Base-by-base conservation (phyloP, 2,797 vertebrate species). In the Salarias fasciatus region DNA sequence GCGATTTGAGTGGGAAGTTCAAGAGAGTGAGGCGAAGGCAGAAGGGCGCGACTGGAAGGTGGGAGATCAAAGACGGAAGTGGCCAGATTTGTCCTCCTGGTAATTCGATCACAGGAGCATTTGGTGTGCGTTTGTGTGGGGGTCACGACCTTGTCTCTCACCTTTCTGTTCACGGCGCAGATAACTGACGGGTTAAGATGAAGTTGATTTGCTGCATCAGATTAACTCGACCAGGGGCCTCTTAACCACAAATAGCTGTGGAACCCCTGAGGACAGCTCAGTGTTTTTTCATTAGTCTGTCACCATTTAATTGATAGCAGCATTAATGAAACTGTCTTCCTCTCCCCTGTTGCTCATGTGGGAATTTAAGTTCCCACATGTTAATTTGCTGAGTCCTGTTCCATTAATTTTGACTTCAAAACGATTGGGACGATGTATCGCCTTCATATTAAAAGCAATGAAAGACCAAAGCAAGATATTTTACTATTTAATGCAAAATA, bases 71-170 rank as follows among this genome's bases (percentile, higher is more conserved):
- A 42, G 28, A 46, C 36, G 44, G 56, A 53, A 55, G 63, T 55
- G 41, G 53, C 45, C 15, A 18, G 11, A 54, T 56, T 52, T 45
- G 68, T 77, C 65, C 46, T 40, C 48, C 8, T 46, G 58, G 60
- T 41, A 64, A 79, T 55, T 31, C 70, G 69, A 85, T 76, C 78
- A 63, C 62, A 72, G 44, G 33, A 59, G 40, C 33, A 55, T 41
- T 48, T 67, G 70, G 53, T 36, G 3, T 5, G 54, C 38, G 42
- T 33, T 49, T 38, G 47, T 38, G 33, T 5, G 18, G 43, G 36
- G 72, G 75, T 81, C 51, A 43, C 42, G 60, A 80, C 69, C 73
- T 52, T 10, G 31, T 61, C 53, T 31, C 31, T 54, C 47, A 63
- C 12, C 9, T 29, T 11, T 9, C 15, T 31, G n/a, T n/a, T n/a